Base-by-base conservation (phyloP, 2,888 invertebrate species). In the Drosophila neutralis region DNA sequence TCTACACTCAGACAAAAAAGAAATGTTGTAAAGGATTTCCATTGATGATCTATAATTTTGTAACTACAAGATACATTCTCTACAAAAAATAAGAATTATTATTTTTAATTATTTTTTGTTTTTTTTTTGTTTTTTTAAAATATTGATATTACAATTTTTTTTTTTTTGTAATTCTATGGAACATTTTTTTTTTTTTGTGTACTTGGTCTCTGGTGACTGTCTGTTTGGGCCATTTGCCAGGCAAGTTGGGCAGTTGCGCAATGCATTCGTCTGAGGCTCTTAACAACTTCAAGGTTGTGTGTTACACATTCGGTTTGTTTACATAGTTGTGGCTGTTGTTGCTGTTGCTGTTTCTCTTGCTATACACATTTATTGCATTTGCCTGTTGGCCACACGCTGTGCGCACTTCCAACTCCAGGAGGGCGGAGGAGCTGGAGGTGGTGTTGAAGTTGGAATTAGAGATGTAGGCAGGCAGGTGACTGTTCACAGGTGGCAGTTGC, bases 231-330 rank as follows among this genome's bases (percentile, higher is more conserved):
- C 83, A 80, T 66, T 80, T 63, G 56, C 38, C 56, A 24, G 45
- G 79, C 65, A 61, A 68, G 75, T 53, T 67, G 60, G 67, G 49
- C 42, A 57, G 69, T 80, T 80, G 80, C 83, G 83, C 83, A 80
- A 80, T 64, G 53, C 63, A 59, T 42, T 45, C 49, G 51, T 35
- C 52, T 57, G 63, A 40, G 71, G 58, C 75, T 66, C 63, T 78
- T 78, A 52, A 52, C 80, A 64, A 60, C 67, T 56, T 72, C 80
- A 78, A 80, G 78, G 78, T 77, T 80, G 80, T 71, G 64, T 61
- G 78, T 80, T 72, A 78, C 81, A 78, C 63, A 78, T 78, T 69
- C 58, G 42, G 54, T 67, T 69, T 77, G 78, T 76, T 80, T 80
- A 62, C 69, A 67, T 52, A 61, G 64, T 58, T 51, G 21, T 42